Base-by-base conservation (phyloP, 2,888 invertebrate genomes). In the Pachydiplax longipennis region DNA sequence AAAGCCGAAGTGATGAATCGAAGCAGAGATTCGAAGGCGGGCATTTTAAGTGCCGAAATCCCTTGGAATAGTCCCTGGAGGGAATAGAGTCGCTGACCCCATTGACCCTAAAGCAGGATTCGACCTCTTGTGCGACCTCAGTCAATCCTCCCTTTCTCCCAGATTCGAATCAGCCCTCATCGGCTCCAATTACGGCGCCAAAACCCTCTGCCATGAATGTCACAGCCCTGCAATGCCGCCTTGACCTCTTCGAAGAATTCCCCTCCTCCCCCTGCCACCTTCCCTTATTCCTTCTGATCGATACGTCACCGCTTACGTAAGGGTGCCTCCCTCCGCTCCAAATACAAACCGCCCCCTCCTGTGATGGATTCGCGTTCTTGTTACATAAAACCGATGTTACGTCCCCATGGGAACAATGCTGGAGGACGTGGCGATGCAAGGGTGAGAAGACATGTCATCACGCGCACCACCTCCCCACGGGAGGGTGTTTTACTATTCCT, bases 291-390 rank as follows among this genome's bases (percentile, higher is more conserved):
- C 73, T 31, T 12, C 31, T 73, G 31, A 73, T 73, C 73, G 31
- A 73, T 73, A 73, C 73, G 73, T 73, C 73, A 73, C 73, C 73
- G 73, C 73, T 73, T 73, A 73, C 73, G 73, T 73, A 73, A 73
- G 73, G 73, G 73, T 31, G 73, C 73, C 25, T 13, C 73, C 31
- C 73, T 73, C n/a, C 61, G 58, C 22, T 8, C 25, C 61, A 18
- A 18, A n/a, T 61, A 22, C 65, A 18, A 5, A n/a, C 65, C 65
- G 12, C 73, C 73, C 73, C 73, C 25, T 31, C 73, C 73, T 13
- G 10, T 73, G 31, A 73, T 73, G 73, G 73, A 73, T 31, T 31
- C 73, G 25, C 73, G 73, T 73, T 73, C 31, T 73, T 73, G 73
- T 73, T 73, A 73, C 31, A 73, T 73, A 73, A 73, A 73, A 73